A percentile compares a stretch with the other conserved stretches of the same genome.
Evolutionary conservation across 2,888 invertebrate species (phyloP).

Genomic region (Phaonia tiefii): DNA sequence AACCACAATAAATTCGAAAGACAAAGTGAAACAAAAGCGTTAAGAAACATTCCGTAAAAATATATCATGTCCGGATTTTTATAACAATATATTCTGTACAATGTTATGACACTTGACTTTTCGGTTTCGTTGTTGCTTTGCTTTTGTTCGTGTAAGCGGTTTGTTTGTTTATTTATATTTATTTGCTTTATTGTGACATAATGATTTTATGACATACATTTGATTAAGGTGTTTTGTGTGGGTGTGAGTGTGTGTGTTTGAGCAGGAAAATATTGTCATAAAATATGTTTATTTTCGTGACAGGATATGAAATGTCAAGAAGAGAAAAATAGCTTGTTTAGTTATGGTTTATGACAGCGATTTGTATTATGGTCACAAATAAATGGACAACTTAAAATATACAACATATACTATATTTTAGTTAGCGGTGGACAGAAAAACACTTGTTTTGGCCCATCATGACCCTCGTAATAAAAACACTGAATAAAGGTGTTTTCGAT

Average conservation of each 20-base stretch:
- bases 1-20: not conserved
- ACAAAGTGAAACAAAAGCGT: slow-evolving; percentile 14
- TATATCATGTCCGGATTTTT: slow-evolving; percentile 37
- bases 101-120: slow-evolving; percentile 34
- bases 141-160: not conserved
- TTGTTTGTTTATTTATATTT: slow-evolving; percentile 42
- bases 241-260: too few relatives aligned
- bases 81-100: slow-evolving; percentile 5
- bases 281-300: slow-evolving; percentile 23
- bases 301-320: not conserved
- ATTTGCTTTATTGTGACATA: slow-evolving; percentile 32
- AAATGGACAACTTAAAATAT: too few relatives aligned
- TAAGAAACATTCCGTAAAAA: slow-evolving; percentile 4
- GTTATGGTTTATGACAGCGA: slow-evolving; percentile 9
- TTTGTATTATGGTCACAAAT: too few relatives aligned
- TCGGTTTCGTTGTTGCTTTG: not conserved
- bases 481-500: too few relatives aligned
- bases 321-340: not conserved
- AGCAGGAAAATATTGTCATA: slow-evolving; percentile 35
- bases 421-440: not conserved
- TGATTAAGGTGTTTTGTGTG: slow-evolving; percentile 44
- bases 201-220: slow-evolving; percentile 50
- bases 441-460: too few relatives aligned
- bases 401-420: too few relatives aligned
- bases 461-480: too few relatives aligned